phyloP scores from a whole-genome alignment of 2,888 invertebrate species.

The Meloe dianella region DNA sequence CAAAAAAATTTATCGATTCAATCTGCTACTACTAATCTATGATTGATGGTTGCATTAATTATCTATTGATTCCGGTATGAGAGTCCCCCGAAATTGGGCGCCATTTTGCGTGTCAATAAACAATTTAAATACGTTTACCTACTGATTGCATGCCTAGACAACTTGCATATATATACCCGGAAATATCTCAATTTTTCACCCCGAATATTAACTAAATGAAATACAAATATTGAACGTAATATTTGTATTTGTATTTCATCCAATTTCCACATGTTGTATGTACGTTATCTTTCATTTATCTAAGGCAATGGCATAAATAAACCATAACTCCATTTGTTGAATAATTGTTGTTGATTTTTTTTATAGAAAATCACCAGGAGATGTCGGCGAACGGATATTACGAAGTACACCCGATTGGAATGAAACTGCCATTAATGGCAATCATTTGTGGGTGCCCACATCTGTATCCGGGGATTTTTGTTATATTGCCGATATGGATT shows the following conservation, averaged over 20 bases:
- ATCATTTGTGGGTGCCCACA: conserved; percentile 92
- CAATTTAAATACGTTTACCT: too few relatives aligned
- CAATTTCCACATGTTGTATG: background rate
- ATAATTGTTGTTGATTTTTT: background rate
- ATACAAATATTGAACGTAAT: background rate
- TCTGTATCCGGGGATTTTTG: conserved; percentile 93
- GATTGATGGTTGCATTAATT: too few relatives aligned
- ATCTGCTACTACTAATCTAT: too few relatives aligned
- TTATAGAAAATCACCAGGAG: conserved; percentile 60
- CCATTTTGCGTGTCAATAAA: too few relatives aligned
- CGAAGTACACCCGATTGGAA: conserved; percentile 89
- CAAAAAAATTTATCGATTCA: too few relatives aligned
- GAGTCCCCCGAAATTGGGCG: too few relatives aligned
- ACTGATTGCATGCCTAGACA: too few relatives aligned
- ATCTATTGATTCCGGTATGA: too few relatives aligned
- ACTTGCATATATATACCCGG: background rate
- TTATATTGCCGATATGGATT: conserved; percentile 87
- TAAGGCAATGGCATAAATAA: background rate
- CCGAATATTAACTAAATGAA: background rate
- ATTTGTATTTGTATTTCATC: background rate
- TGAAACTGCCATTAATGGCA: conserved; percentile 85
- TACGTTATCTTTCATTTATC: background rate
- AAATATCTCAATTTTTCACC: background rate
- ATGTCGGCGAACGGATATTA: conserved; percentile 63
- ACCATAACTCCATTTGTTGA: too few relatives aligned